Base-by-base conservation (phyloP, 2,888 invertebrate genomes). In the Scelioninae gen. 1 region DNA sequence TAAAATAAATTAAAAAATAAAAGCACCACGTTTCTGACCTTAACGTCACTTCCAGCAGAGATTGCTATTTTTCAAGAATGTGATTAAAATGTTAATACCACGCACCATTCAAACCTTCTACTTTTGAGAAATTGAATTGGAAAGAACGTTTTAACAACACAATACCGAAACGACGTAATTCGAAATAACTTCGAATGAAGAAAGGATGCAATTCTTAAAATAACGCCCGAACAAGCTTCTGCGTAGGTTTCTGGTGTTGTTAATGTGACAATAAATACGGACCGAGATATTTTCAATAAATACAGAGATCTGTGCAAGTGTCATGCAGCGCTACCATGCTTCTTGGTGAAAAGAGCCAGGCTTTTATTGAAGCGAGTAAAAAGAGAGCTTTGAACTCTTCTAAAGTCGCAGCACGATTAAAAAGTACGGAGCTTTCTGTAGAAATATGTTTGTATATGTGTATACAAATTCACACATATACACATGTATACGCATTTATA, bases 71-170 rank as follows among this genome's bases (percentile, higher is more conserved):
- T 16, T 40, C 6, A 23, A 43, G n/a, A 74, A 13, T 32, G 60
- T 23, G 53, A 60, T 77, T 68, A 66, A 76, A 68, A 76, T 68
- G 63, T 63, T 63, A 63, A 63, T 65, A 43, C 51, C 15, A 34
- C 31, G 56, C 40, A 38, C n/a, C 66, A 66, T 60, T 77, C 62
- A 47, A 53, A 13, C 7, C 23, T 45, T n/a, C 13, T 15, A 56
- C 63, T 55, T 63, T 69, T 56, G 34, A 68, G 51, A 68, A 77
- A 60, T 62, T 69, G 49, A 69, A 69, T 63, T 56, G 55, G 13
- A 69, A 69, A 77, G 40, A 23, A 23, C 56, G 55, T 63, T 69
- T 60, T 62, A 55, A 62, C 15, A 55, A 5, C n/a, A 66, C 56
- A 75, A 58, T 47, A 43, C 32, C 55, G 45, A 32, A 10, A 45